These are phyloP conservation scores for Peromyscus maniculatus DNA, from an alignment of 2,113 vertebrate species.

Conservation along the genomic window DNA sequence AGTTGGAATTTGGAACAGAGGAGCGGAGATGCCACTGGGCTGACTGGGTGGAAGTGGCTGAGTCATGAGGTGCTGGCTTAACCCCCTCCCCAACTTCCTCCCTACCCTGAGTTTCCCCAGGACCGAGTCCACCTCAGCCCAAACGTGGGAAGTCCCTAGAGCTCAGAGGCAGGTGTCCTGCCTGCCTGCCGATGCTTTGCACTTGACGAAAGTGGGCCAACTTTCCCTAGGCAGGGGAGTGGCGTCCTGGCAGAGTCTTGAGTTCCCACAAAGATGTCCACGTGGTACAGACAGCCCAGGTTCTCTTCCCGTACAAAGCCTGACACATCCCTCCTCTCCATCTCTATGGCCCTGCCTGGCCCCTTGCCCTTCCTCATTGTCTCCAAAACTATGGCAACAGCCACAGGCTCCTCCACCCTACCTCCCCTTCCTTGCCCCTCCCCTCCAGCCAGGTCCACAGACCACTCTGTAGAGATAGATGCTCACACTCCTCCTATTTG, in stretches of 20 bases:
- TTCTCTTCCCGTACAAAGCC: neutral
- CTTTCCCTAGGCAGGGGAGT: neutral
- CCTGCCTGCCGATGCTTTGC: neutral
- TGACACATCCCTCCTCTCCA: neutral
- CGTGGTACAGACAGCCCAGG: neutral
- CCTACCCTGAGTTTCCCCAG: constrained; percentile 36
- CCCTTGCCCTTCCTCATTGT: neutral
- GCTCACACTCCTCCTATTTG: neutral
- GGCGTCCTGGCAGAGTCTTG: neutral
- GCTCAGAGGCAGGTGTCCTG: neutral
- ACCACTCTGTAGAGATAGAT: neutral
- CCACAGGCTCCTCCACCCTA: neutral
- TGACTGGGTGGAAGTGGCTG: constrained; percentile 81
- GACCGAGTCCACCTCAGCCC: neutral
- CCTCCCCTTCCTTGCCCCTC: neutral
- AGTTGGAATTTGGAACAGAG: constrained; percentile 82
- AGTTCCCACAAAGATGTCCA: neutral
- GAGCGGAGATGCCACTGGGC: constrained; percentile 80
- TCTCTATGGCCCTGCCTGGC: neutral
- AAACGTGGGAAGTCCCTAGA: constrained; percentile 64
- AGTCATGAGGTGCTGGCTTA: constrained; percentile 70
- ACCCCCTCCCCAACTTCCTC: constrained; percentile 67
- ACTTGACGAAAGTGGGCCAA: constrained; percentile 7
- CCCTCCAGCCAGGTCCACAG: neutral
- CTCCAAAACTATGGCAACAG: neutral